phyloP scores from a whole-genome alignment of 2,888 invertebrate species.

The Gortyna flavago region DNA sequence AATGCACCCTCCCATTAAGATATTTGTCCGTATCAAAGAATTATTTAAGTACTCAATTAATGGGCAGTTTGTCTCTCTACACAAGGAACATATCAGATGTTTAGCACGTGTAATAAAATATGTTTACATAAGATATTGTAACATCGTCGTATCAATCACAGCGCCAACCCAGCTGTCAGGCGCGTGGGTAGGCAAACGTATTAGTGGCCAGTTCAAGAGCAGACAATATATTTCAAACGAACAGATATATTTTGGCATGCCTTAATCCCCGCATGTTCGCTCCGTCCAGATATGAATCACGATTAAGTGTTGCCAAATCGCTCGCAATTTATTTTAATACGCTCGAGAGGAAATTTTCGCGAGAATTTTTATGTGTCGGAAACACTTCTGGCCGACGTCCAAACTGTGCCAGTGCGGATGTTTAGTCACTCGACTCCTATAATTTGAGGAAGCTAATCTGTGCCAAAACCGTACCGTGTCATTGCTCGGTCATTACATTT shows the following conservation, averaged over 20 bases:
- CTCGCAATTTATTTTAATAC: slow-evolving; percentile 90
- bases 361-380: slow-evolving; percentile 89
- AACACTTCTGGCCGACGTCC: slow-evolving; percentile 88
- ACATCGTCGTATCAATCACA: slow-evolving; percentile 67
- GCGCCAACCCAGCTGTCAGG: slow-evolving; percentile 69
- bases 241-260: slow-evolving; percentile 86
- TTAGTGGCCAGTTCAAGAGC: slow-evolving; percentile 73
- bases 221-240: slow-evolving; percentile 76
- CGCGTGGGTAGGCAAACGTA: slow-evolving; percentile 72
- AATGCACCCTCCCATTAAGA: slow-evolving; percentile 73
- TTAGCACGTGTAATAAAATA: slow-evolving; percentile 54
- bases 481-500: slow-evolving; percentile 77
- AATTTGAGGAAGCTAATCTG: slow-evolving; percentile 88
- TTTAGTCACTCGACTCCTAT: slow-evolving; percentile 88
- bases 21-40: slow-evolving; percentile 69
- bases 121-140: slow-evolving; percentile 60
- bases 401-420: slow-evolving; percentile 87
- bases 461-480: slow-evolving; percentile 86
- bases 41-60: slow-evolving; percentile 64
- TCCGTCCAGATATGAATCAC: slow-evolving; percentile 88
- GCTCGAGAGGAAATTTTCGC: slow-evolving; percentile 88
- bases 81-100: slow-evolving; percentile 38
- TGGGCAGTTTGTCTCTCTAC: slow-evolving; percentile 20
- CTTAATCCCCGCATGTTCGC: slow-evolving; percentile 85
- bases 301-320: slow-evolving; percentile 90